A percentile compares a stretch with the other conserved stretches of the same genome.
Evolutionary conservation across 2,888 invertebrate species (phyloP).

Genomic region (Noctuana brunneofusca): DNA sequence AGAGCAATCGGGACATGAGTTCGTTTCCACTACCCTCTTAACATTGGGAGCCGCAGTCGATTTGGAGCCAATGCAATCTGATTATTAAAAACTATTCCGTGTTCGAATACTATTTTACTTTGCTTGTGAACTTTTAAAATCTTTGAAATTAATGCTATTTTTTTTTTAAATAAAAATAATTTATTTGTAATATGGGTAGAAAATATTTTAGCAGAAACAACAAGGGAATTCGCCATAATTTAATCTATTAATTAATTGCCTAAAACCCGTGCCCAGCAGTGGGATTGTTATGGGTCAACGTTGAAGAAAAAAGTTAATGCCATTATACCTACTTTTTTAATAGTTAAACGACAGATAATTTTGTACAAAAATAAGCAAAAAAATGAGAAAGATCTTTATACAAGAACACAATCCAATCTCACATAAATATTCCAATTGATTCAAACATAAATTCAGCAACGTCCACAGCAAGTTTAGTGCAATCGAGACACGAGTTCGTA

Average conservation of each 20-base stretch:
- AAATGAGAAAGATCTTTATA: background rate
- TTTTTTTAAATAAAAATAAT: no score
- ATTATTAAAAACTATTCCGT: conserved; percentile 35
- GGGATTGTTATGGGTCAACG: no score
- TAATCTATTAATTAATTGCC: no score
- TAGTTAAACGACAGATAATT: background rate
- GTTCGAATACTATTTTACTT: background rate
- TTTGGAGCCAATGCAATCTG: conserved; percentile 44
- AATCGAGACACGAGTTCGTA: conserved; percentile 44
- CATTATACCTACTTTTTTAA: no score
- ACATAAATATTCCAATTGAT: conserved; percentile 38
- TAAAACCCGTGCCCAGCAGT: no score
- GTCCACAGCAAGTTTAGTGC: conserved; percentile 46
- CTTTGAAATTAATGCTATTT: no score
- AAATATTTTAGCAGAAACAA: no score
- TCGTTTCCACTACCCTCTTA: conserved; percentile 40
- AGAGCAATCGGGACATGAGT: conserved; percentile 44
- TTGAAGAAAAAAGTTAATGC: no score
- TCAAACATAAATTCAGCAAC: conserved; percentile 61
- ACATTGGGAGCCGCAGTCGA: conserved; percentile 28
- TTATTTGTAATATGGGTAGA: no score
- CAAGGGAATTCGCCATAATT: no score
- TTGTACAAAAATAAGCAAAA: background rate
- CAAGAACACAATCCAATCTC: conserved; percentile 3
- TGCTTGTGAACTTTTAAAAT: background rate